Evolutionary conservation across 2,888 invertebrate species (phyloP), one percentile per base, ranked within the genome.

Genomic region (Erebia epiphron): DNA sequence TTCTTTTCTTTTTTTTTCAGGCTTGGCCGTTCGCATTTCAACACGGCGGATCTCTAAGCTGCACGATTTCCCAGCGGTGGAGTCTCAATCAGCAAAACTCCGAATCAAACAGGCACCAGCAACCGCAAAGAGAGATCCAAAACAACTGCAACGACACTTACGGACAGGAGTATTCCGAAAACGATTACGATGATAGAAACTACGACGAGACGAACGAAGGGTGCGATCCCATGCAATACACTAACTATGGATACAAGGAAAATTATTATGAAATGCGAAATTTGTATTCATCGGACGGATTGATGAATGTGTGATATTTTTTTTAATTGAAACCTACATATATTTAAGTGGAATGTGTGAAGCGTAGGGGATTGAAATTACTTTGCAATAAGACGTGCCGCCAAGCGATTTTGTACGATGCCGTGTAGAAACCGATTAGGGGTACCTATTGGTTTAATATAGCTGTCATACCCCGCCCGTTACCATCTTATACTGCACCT

Each of bases 21-120:
- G 96, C 96, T n/a, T 97, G 97, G 97, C 97, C 97, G 0, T 97
- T 96, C 81, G 96, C 96, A 71, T 96, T 97, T 83, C 96, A 96
- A 86, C 95, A 95, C 73, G 94, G 94, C 16, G 93, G 93, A 1
- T 83, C 92, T 8, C 85, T 94, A 72, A 92, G 90, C 78, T 91
- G 91, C 78, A 84, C 91, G 1, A 87, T 91, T 72, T 91, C 93
- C 0, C 92, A 92, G 74, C 80, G 92, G 70, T 92, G 91, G 92
- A 92, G 83, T 75, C 75, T 87, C n/a, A 87, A 84, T 67, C 77
- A 86, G 1, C 84, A 86, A 69, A 75, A 76, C 11, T 81, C 76
- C 71, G 83, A 86, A 16, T 68, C 79, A 58, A 75, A 77, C 57
- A 76, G 76, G 10, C 65, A 72, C 68, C 65, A 70, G 5, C 81